Conservation (phyloP, 2,797 vertebrate genomes). For the Ptychobarbus kaznakovi region DNA sequence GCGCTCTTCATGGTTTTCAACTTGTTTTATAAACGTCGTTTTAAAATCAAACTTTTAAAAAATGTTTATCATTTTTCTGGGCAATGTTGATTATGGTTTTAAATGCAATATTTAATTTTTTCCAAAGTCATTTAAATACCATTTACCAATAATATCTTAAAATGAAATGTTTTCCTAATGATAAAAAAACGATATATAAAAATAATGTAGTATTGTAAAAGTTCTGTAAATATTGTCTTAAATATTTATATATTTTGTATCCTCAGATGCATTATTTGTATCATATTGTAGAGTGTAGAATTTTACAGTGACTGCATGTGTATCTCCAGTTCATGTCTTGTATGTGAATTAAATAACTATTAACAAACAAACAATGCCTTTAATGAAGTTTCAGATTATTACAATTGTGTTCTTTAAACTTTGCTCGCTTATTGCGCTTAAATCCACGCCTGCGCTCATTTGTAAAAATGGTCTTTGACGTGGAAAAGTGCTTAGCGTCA, state of each 20-base stretch:
- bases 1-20: constrained; percentile 51
- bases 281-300: constrained; percentile 79
- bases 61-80: constrained; percentile 79
- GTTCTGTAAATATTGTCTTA: constrained; percentile 85
- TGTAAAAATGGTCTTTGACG: too few relatives aligned
- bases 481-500: too few relatives aligned
- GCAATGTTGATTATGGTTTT: constrained; percentile 83
- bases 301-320: constrained; percentile 81
- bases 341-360: constrained; percentile 82
- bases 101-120: constrained; percentile 82
- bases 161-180: constrained; percentile 81
- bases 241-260: constrained; percentile 90
- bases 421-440: background rate
- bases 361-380: constrained; percentile 66
- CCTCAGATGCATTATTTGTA: constrained; percentile 85
- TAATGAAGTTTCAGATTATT: constrained; percentile 39
- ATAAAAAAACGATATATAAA: constrained; percentile 84
- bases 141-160: constrained; percentile 70
- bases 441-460: too few relatives aligned
- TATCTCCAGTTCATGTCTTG: constrained; percentile 80
- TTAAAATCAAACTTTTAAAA: constrained; percentile 66
- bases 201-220: constrained; percentile 89
- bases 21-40: constrained; percentile 78
- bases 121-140: constrained; percentile 66
- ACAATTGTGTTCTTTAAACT: background rate